A percentile compares a stretch with the other conserved stretches of the same genome.
Conservation (phyloP, 2,888 invertebrate species). For the Pantelozetes paolii region DNA sequence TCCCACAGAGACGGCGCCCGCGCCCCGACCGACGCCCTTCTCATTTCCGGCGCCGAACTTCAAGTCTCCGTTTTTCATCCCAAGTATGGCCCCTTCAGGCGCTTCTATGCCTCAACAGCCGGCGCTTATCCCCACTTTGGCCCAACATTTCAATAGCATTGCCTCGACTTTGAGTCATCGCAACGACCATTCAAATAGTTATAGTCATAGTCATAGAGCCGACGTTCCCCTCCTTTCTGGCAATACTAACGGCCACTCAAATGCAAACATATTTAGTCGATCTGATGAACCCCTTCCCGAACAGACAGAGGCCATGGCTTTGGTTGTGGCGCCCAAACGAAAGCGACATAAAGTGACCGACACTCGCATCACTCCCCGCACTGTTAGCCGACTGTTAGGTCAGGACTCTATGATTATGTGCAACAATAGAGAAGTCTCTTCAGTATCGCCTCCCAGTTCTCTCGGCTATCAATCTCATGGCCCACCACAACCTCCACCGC, state of each 20-base stretch:
- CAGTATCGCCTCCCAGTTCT: conserved; percentile 51
- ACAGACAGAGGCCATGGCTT: conserved; percentile 87
- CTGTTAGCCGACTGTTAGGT: conserved; percentile 77
- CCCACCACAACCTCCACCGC: conserved; percentile 61
- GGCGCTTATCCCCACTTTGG: conserved; percentile 37
- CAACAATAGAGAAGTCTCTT: conserved; percentile 48
- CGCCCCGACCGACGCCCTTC: conserved; percentile 45
- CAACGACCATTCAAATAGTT: conserved; percentile 26
- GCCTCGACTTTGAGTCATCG: conserved; percentile 35
- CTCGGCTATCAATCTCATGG: conserved; percentile 61
- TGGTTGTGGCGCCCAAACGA: conserved; percentile 92
- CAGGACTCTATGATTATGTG: conserved; percentile 63
- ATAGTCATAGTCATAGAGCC: conserved; percentile 32
- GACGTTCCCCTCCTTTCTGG: conserved; percentile 3
- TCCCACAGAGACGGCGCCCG: conserved; percentile 44
- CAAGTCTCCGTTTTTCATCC: conserved; percentile 43
- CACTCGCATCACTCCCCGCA: conserved; percentile 82
- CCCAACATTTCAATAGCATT: conserved; percentile 39
- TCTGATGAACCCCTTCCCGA: conserved; percentile 59
- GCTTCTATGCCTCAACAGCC: conserved; percentile 41
- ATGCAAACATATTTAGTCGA: conserved; percentile 44
- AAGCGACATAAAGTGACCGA: conserved; percentile 95
- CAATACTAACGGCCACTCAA: conserved; percentile 52
- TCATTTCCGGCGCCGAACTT: conserved; percentile 41
- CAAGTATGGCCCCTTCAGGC: conserved; percentile 33